These are phyloP conservation scores for Tachysurus vachellii DNA, from an alignment of 2,113 vertebrate species.

Conservation along the genomic window DNA sequence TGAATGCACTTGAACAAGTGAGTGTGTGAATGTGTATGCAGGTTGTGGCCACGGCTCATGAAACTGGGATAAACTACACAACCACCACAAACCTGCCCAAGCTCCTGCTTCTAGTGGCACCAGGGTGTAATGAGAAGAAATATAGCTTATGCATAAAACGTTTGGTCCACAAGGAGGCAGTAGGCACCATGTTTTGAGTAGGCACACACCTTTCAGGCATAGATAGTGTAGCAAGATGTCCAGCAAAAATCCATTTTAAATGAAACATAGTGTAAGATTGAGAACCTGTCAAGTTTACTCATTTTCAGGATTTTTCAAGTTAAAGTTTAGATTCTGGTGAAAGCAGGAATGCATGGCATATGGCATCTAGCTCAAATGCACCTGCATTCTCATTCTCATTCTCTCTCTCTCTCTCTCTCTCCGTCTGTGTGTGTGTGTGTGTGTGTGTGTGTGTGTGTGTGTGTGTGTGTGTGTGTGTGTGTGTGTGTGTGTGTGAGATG, in stretches of 20 bases:
- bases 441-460: neutral
- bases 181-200: conserved; percentile 14
- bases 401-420: conserved; percentile 31
- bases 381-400: conserved; percentile 17
- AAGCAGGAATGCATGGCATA: neutral
- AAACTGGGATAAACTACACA: too few relatives aligned
- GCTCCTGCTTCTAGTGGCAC: neutral
- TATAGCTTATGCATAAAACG: neutral
- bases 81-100: neutral
- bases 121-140: neutral
- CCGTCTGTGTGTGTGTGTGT: neutral
- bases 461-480: neutral
- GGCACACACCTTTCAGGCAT: neutral
- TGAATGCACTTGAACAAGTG: neutral
- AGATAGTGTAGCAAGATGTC: neutral
- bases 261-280: neutral
- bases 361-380: conserved; percentile 44
- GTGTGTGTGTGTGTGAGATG: conserved; percentile 25
- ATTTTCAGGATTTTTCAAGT: neutral
- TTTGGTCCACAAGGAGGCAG: conserved; percentile 35
- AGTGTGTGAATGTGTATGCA: neutral
- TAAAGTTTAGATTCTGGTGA: conserved; percentile 6
- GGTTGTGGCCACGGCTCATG: neutral
- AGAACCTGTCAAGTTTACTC: neutral
- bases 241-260: neutral